Conservation (phyloP, 2,113 vertebrate species). For the Equus quagga region DNA sequence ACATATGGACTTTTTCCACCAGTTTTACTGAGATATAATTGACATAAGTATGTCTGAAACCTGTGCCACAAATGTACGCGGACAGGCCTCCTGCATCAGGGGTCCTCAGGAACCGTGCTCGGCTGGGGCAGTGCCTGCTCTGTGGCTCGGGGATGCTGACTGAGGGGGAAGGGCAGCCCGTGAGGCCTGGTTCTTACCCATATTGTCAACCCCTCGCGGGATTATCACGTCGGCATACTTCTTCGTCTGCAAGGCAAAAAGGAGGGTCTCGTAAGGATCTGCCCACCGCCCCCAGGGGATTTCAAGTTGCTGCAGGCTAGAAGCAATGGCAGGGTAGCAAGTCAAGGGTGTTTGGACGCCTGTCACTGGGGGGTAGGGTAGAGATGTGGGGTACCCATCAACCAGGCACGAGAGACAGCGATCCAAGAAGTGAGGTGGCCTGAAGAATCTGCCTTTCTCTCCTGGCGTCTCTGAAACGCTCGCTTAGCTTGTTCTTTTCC, state of each 20-base stretch:
- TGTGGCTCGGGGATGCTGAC: not conserved
- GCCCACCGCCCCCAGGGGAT: not conserved
- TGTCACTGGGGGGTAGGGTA: too few relatives aligned
- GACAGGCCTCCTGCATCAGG: not conserved
- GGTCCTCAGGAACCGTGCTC: rapidly evolving
- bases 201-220: conserved; percentile 97
- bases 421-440: not conserved
- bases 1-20: rapidly evolving
- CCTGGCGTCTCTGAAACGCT: not conserved
- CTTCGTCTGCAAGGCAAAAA: conserved; percentile 92
- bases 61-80: rapidly evolving
- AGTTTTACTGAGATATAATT: not conserved
- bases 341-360: not conserved
- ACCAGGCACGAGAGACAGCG: not conserved
- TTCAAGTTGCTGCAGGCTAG: not conserved
- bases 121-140: not conserved
- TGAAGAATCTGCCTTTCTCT: rapidly evolving
- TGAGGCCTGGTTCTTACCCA: conserved; percentile 90
- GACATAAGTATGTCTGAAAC: not conserved
- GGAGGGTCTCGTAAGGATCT: not conserved
- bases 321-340: rapidly evolving
- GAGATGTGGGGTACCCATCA: not conserved
- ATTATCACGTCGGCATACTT: conserved; percentile 99
- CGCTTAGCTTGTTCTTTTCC: not conserved
- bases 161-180: not conserved